Evolutionary conservation across 2,888 invertebrate species (phyloP), one percentile per base, ranked within the genome.

Genomic region (Apodemia duryi): DNA sequence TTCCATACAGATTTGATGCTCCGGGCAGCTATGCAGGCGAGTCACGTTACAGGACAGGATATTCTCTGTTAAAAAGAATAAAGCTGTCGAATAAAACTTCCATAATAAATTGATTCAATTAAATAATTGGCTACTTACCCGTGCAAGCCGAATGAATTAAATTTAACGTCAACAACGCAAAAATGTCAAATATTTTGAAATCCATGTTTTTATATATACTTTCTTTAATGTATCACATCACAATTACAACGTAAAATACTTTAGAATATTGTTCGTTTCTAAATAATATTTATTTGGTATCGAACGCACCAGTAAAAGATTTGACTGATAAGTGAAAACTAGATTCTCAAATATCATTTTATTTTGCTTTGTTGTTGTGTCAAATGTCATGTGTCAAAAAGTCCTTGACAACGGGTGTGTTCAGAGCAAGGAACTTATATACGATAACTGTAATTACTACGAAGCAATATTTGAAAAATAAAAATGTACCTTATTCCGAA

Each of bases 61-160:
- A 80, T 84, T 77, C 73, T 88, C 92, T 91, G 91, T 90, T 92
- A 90, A 88, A 90, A 88, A 86, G 82, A 88, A 86, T 85, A 81
- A 80, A 78, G 75, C 78, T 77, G 76, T 78, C 74, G 76, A 77
- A 82, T 83, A 82, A 82, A 79, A 81, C 78, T 79, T 76, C 77
- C 79, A 72, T 79, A 76, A 82, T 77, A 81, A 86, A 89, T 90
- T 90, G 89, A 85, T 84, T 91, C 90, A 91, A 91, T 91, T 91
- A 91, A 88, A 90, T 91, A 89, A 91, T 90, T 80, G 91, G 82
- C 76, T 82, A 85, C 90, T 89, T 85, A 91, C 91, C 89, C 75
- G 74, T 69, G 75, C 77, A 81, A 71, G 81, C 80, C 77, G 79
- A 82, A 71, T 84, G 85, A 69, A 86, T 72, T 67, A 87, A 71